Conservation (phyloP, 2,113 vertebrate species). For the Aphyosemion australe region DNA sequence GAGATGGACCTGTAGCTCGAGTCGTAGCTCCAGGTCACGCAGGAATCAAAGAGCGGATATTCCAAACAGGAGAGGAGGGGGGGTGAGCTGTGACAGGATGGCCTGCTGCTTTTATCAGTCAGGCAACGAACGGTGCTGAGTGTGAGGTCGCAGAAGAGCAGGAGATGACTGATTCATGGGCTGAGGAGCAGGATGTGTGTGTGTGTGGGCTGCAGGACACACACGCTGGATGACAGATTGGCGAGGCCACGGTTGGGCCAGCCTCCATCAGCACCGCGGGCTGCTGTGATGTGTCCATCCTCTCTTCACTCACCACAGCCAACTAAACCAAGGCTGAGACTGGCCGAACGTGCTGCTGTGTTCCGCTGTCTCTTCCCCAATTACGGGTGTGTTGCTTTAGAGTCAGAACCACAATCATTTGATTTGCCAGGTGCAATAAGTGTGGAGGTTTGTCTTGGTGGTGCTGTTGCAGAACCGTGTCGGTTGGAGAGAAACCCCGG, state of each 20-base stretch:
- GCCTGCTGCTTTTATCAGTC: slow-evolving; percentile 64
- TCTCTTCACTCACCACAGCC: slow-evolving; percentile 51
- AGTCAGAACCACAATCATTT: slow-evolving; percentile 37
- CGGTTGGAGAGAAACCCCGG: slow-evolving; percentile 1
- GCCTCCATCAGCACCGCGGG: slow-evolving; percentile 61
- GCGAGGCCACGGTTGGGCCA: slow-evolving; percentile 62
- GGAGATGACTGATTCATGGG: slow-evolving; percentile 68
- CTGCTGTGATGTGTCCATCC: slow-evolving; percentile 62
- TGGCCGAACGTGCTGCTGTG: slow-evolving; percentile 18
- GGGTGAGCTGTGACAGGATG: slow-evolving; percentile 6
- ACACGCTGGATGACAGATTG: slow-evolving; percentile 65
- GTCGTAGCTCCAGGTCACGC: slow-evolving; percentile 6
- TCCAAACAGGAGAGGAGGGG: slow-evolving; percentile 36
- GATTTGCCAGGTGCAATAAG: slow-evolving; percentile 52
- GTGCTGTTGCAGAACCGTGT: slow-evolving; percentile 15
- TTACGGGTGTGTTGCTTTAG: slow-evolving; percentile 24
- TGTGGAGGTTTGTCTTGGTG: slow-evolving; percentile 38
- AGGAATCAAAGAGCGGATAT: slow-evolving; percentile 43
- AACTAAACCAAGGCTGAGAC: slow-evolving; percentile 37
- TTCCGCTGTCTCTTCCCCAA: slow-evolving; percentile 16
- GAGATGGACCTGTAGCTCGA: slow-evolving; percentile 15
- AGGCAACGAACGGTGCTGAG: slow-evolving; percentile 36
- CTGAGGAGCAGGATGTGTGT: slow-evolving; percentile 29
- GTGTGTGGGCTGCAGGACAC: slow-evolving; percentile 38
- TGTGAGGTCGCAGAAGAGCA: slow-evolving; percentile 51